phyloP scores from a whole-genome alignment of 1,140 invertebrate genomes.

The Berghia stephanieae region DNA sequence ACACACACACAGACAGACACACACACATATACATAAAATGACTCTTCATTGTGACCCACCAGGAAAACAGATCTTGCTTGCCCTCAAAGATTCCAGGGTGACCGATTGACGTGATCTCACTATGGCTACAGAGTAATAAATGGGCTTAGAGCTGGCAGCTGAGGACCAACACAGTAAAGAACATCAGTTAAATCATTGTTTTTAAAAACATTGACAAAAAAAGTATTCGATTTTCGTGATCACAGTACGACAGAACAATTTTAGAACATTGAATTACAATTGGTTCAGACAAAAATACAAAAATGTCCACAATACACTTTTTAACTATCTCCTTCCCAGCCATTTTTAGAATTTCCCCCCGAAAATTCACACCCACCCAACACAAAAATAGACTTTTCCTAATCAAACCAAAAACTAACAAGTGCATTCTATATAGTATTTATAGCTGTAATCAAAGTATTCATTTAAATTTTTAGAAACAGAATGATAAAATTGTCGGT shows the following conservation, averaged over 20 bases:
- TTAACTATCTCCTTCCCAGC: too few relatives aligned
- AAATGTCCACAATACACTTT: not conserved
- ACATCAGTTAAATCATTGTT: not conserved
- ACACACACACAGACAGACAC: too few relatives aligned
- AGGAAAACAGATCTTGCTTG: conserved; percentile 79
- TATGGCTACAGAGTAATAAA: conserved; percentile 91
- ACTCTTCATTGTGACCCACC: conserved; percentile 42
- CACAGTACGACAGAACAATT: not conserved
- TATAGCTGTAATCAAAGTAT: too few relatives aligned
- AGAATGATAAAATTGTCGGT: too few relatives aligned
- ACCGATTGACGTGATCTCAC: conserved; percentile 76
- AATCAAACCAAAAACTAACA: too few relatives aligned
- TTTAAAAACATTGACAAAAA: not conserved
- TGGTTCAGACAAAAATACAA: not conserved
- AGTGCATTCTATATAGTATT: too few relatives aligned
- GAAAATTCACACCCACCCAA: too few relatives aligned
- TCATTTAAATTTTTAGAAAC: too few relatives aligned
- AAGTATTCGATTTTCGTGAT: not conserved
- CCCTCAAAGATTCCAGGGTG: conserved; percentile 75
- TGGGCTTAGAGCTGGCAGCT: conserved; percentile 67
- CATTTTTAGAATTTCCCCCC: too few relatives aligned
- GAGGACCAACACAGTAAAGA: conserved; percentile 32
- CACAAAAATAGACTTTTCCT: too few relatives aligned
- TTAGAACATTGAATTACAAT: not conserved
- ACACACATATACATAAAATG: too few relatives aligned